A percentile compares a stretch with the other conserved stretches of the same genome.
Conservation (phyloP, 1,140 invertebrate genomes). For the Brachionus sp. region DNA sequence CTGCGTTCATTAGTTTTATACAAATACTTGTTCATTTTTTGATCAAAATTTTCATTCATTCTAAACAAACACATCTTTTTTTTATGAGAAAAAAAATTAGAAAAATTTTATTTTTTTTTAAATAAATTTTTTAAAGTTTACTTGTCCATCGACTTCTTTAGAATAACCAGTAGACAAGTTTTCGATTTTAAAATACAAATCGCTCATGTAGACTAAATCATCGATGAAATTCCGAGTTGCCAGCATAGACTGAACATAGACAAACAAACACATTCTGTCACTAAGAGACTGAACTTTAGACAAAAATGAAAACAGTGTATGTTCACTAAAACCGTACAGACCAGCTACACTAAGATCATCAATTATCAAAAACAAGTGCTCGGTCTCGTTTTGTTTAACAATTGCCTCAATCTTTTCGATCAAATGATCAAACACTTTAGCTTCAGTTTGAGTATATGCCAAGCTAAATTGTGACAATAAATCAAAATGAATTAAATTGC, state of each 20-base stretch:
- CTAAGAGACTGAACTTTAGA: not conserved
- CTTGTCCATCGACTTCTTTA: conserved; percentile 37
- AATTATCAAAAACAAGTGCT: not conserved
- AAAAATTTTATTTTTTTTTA: not conserved
- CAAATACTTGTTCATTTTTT: conserved; percentile 4
- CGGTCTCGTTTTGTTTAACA: not conserved
- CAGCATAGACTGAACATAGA: conserved; percentile 1
- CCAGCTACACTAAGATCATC: not conserved
- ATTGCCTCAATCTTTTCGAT: not conserved
- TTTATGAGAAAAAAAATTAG: not conserved
- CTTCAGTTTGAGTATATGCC: not conserved
- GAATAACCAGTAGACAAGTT: conserved; percentile 30
- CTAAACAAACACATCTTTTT: not conserved
- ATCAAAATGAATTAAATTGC: not conserved
- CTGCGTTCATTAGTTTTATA: conserved; percentile 31
- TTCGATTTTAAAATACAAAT: conserved; percentile 6
- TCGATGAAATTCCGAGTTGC: not conserved
- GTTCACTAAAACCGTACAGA: not conserved
- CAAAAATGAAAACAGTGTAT: not conserved
- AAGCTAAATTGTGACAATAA: not conserved
- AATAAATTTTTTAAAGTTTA: not conserved
- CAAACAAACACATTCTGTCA: not conserved
- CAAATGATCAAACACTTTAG: not conserved
- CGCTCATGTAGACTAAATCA: conserved; percentile 8
- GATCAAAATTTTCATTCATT: not conserved